Base-by-base conservation (phyloP, 2,113 vertebrate species). In the Rattus rattus region DNA sequence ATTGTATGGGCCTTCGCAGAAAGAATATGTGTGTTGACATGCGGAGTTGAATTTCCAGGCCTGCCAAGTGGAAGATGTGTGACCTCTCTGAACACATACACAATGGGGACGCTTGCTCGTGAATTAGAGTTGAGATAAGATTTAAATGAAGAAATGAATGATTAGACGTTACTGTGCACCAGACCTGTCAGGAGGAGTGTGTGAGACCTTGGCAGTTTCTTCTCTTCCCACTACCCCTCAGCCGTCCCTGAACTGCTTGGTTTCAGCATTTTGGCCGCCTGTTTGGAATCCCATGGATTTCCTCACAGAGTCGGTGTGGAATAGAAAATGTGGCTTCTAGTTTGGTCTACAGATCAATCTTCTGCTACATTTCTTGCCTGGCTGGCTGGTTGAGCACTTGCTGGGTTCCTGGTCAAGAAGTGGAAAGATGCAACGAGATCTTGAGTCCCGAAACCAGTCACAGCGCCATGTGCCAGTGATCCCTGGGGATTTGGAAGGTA, bases 211-310 rank as follows among this genome's bases (percentile, higher is more conserved):
- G 47, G 56, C 0, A 2, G 19, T 54, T 39, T 52, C 83, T 33
- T 49, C 36, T 6, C 28, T 5, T 30, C 5, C 26, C 17, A 67
- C 39, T 19, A 20, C 3, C n/a, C 43, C 1, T 54, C 52, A 7
- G 8, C 22, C n/a, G 7, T 56, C n/a, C 20, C 10, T 87, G 65
- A 2, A 59, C 14, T 73, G 5, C 65, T 65, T 81, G 86, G 73
- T 76, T 70, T 28, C 26, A 52, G 69, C 12, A 30, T 96, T 81
- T 83, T 22, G 20, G 70, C 19, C 59, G 17, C 85, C 83, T 26
- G 43, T 79, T 95, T 90, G 61, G 80, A 86, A 88, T 67, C 33
- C 30, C 47, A 65, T 87, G 91, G 43, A 30, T 81, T 96, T 92
- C 33, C 61, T 95, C 54, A 84, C 96, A 91, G 90, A 43, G 4